These are phyloP conservation scores for Barbus barbus DNA, from an alignment of 2,113 vertebrate genomes.

Conservation along the genomic window DNA sequence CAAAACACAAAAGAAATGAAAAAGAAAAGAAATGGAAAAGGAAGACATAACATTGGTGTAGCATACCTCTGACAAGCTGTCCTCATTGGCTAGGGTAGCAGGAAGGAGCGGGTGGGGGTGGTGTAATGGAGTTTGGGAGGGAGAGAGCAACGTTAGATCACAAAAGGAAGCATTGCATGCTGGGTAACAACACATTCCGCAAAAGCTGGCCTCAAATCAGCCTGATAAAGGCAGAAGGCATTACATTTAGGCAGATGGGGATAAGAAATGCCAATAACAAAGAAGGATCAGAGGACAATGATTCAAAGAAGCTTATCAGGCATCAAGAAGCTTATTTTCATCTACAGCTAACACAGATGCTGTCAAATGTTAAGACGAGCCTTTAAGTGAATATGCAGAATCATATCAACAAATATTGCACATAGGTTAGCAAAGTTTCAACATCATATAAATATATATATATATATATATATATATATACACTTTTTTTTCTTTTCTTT, in stretches of 20 bases:
- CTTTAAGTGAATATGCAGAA: neutral
- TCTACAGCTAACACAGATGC: conserved; percentile 24
- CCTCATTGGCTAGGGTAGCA: conserved; percentile 90
- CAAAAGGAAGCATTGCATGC: conserved; percentile 30
- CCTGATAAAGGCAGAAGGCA: conserved; percentile 15
- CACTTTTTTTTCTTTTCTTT: too few relatives aligned
- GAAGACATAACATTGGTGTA: conserved; percentile 70
- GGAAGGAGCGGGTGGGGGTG: conserved; percentile 77
- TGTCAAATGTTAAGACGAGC: conserved; percentile 22
- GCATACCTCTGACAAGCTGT: conserved; percentile 93
- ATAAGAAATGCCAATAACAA: conserved; percentile 36
- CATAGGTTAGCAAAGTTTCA: neutral
- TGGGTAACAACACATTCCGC: conserved; percentile 38
- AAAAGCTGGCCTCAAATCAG: conserved; percentile 30
- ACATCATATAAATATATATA: neutral
- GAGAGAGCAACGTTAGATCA: conserved; percentile 79
- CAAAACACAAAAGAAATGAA: conserved; percentile 46
- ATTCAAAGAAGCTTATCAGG: conserved; percentile 8
- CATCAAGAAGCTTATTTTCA: conserved; percentile 23
- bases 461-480: too few relatives aligned
- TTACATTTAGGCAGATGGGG: neutral
- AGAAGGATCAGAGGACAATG: conserved; percentile 12
- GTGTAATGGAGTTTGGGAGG: conserved; percentile 64
- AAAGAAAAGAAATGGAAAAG: conserved; percentile 54
- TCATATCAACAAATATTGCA: neutral